phyloP scores from a whole-genome alignment of 2,797 vertebrate genomes.

The Kryptolebias ocellatus region DNA sequence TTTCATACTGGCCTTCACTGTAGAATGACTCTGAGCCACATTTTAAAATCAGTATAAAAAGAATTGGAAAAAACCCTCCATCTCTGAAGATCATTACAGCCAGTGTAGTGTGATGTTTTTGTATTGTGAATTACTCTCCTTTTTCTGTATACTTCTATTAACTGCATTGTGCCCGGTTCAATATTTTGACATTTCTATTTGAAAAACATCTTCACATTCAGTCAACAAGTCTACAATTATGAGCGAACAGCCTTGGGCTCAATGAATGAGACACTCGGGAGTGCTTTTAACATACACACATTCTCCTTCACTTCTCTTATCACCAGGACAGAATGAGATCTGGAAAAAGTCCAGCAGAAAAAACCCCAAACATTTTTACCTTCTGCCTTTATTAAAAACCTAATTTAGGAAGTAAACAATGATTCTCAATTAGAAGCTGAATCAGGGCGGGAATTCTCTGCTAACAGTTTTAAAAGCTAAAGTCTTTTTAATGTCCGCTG shows the following conservation, averaged over 20 bases:
- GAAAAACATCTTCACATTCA: conserved; percentile 6
- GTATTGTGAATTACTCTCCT: neutral
- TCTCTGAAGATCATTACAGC: too few species aligned
- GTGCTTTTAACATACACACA: too few species aligned
- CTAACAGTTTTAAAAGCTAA: too few species aligned
- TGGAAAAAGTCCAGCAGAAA: neutral
- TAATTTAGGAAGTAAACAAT: neutral
- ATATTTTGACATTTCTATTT: neutral
- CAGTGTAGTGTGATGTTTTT: too few species aligned
- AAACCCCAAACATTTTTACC: neutral
- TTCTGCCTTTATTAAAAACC: neutral
- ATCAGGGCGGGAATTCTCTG: too few species aligned
- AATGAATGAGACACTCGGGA: neutral
- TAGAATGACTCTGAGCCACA: too few species aligned
- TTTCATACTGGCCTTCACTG: too few species aligned
- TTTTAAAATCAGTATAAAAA: too few species aligned
- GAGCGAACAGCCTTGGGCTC: neutral
- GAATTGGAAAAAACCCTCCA: too few species aligned
- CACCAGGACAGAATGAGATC: too few species aligned
- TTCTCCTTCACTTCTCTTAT: neutral
- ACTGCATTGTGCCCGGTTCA: neutral
- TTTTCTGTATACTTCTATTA: conserved; percentile 1
- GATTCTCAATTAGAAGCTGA: too few species aligned
- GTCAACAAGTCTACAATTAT: neutral
- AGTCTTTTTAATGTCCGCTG: too few species aligned